These are phyloP conservation scores for Nannospalax galili DNA, from an alignment of 2,113 vertebrate species.

Conservation along the genomic window DNA sequence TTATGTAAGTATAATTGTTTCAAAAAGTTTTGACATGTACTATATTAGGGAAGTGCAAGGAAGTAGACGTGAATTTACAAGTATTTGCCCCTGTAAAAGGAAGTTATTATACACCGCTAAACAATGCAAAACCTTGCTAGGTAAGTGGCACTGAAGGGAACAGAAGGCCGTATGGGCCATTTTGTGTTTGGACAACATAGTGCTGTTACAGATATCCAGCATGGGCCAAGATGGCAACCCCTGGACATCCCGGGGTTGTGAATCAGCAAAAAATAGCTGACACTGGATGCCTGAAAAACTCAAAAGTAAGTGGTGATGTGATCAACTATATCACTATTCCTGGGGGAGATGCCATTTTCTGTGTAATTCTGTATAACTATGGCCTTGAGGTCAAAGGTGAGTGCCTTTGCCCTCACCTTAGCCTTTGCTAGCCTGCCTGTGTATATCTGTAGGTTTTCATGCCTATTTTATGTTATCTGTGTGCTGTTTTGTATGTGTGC, in stretches of 20 bases:
- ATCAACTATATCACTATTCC: background rate
- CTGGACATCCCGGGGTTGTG: background rate
- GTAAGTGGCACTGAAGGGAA: background rate
- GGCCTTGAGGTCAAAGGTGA: background rate
- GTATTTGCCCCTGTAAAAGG: background rate
- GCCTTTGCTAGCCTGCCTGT: too few species aligned
- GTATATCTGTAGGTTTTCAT: background rate
- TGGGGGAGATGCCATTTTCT: background rate
- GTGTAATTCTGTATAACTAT: background rate
- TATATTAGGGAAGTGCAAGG: background rate
- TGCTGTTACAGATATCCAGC: too few species aligned
- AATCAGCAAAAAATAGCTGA: background rate
- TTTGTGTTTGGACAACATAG: background rate
- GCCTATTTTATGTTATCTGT: background rate
- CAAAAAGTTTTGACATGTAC: background rate
- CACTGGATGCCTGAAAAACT: background rate
- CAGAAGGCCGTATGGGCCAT: background rate
- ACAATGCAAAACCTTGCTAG: background rate
- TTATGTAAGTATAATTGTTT: conserved; percentile 14
- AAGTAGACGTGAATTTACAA: background rate
- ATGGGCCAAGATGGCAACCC: background rate
- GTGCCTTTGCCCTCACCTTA: background rate
- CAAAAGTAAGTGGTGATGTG: background rate
- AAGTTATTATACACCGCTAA: background rate
- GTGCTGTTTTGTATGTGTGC: background rate